phyloP scores from a whole-genome alignment of 2,113 vertebrate genomes.

The Dipodomys ordii region DNA sequence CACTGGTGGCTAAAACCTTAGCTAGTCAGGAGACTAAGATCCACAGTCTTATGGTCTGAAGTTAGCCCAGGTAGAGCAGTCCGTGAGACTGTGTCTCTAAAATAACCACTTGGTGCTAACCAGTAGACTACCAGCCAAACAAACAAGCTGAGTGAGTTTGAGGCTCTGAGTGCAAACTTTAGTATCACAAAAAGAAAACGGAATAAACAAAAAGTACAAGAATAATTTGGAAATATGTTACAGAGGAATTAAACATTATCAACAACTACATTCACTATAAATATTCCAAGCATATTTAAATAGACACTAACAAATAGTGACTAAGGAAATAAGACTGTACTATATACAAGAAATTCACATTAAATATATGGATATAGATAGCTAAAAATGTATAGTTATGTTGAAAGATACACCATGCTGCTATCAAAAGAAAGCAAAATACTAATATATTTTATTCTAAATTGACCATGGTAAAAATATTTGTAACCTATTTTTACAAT shows the following conservation, averaged over 20 bases:
- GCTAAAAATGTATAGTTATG: background rate
- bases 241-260: background rate
- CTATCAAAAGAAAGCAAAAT: background rate
- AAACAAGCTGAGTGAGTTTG: too few relatives aligned
- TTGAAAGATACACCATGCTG: background rate
- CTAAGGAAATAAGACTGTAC: background rate
- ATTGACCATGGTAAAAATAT: constrained; percentile 28
- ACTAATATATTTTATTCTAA: constrained; percentile 43
- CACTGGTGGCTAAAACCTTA: too few relatives aligned
- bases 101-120: too few relatives aligned
- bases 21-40: too few relatives aligned
- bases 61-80: too few relatives aligned
- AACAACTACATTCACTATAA: background rate
- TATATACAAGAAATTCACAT: background rate
- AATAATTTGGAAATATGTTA: background rate
- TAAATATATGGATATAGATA: background rate
- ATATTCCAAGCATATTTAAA: background rate
- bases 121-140: too few relatives aligned
- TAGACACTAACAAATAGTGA: background rate
- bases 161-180: too few relatives aligned
- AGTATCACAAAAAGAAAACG: background rate
- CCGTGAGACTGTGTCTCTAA: too few relatives aligned
- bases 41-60: too few relatives aligned
- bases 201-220: background rate
- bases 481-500: constrained; percentile 35